Base-by-base conservation (phyloP, 64 coral and sea anemone genomes). In the Stichodactyla mertensii region DNA sequence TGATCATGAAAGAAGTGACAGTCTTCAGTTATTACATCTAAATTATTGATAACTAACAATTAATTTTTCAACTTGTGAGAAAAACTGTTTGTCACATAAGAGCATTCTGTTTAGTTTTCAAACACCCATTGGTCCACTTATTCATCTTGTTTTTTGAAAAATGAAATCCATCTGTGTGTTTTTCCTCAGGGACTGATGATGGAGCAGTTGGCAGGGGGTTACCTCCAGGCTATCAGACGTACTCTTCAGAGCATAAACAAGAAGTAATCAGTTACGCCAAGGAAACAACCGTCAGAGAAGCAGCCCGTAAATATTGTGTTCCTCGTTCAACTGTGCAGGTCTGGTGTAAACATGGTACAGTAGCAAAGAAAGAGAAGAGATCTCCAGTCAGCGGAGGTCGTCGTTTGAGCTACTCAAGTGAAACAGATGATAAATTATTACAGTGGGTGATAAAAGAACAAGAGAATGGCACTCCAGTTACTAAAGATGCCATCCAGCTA, bases 351-450 rank as follows among this genome's bases (percentile, higher is more conserved):
- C 89, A 98, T 89, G 86, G 92, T 7, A 82, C 83, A 7, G 81
- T 86, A 16, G 71, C 54, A 16, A 91, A 98, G 71, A 88, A 89
- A 52, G 89, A 92, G 77, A 92, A 98, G 55, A 71, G 91, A 16
- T 97, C 94, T 24, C 91, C 91, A 0, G 71, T 89, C 15, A 84
- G 95, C 57, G 95, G 95, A 57, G 95, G 95, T 4, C 92, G 92
- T 61, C 95, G 92, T 22, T 60, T 98, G 18, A 98, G 95, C 24
- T 98, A 98, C 19, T 98, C 95, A 8, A 91, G 89, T 82, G 95
- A 98, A 86, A 98, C 95, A 52, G 95, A 98, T 92, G 93, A 92
- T 66, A 94, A 94, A 86, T 81, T 98, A 27, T 87, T 94, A 45
- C 92, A 92, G 22, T 98, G 95, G 95, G 95, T 98, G 15, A 83